A percentile compares a stretch with the other conserved stretches of the same genome.
These are phyloP conservation scores for Periophthalmodon schlosseri DNA, from an alignment of 2,113 vertebrate genomes.

Conservation along the genomic window DNA sequence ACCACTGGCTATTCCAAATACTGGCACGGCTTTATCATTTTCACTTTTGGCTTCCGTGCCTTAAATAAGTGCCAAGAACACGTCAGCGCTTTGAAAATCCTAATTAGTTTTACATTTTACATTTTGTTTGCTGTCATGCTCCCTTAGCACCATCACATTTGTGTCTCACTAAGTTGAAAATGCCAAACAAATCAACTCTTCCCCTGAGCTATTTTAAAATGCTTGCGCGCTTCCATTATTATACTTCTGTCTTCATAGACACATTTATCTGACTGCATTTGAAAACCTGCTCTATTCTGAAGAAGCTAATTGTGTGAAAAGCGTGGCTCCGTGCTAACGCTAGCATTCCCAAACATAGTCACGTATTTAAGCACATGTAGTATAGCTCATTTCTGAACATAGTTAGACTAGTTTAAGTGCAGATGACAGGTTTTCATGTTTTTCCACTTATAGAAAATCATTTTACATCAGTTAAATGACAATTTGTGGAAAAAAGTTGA, in stretches of 20 bases:
- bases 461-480: too few species aligned
- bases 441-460: too few species aligned
- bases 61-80: neutral
- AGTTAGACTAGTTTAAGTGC: too few species aligned
- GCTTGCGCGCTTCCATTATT: neutral
- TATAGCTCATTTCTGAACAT: neutral
- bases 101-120: neutral
- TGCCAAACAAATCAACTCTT: neutral
- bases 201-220: neutral
- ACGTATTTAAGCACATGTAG: neutral
- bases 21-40: neutral
- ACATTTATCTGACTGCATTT: neutral
- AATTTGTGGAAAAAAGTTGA: too few species aligned
- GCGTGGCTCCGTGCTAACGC: neutral
- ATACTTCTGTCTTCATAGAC: neutral
- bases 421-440: too few species aligned
- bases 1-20: neutral
- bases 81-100: neutral
- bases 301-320: neutral
- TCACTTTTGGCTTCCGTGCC: neutral
- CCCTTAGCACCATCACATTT: neutral
- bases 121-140: slow-evolving; percentile 2
- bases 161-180: neutral
- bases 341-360: neutral
- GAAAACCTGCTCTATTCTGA: neutral